phyloP scores from a whole-genome alignment of 2,113 vertebrate genomes.

The Toxostoma redivivum region DNA sequence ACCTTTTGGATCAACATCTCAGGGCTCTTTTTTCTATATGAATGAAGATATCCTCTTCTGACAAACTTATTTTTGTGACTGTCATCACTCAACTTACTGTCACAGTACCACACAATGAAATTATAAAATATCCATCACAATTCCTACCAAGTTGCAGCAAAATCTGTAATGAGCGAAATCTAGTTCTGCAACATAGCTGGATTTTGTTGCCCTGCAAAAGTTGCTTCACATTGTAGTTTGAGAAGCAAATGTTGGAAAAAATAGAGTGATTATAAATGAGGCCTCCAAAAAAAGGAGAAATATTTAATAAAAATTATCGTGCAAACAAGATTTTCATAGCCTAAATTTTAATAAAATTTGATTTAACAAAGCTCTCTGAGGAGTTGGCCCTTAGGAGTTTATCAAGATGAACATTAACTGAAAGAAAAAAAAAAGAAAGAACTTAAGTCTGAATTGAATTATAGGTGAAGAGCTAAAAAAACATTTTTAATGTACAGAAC shows the following conservation, averaged over 20 bases:
- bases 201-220: background rate
- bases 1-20: background rate
- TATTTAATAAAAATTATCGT: slow-evolving; percentile 72
- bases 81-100: background rate
- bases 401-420: slow-evolving; percentile 58
- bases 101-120: background rate
- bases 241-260: background rate
- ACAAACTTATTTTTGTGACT: background rate
- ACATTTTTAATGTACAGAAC: background rate
- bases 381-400: slow-evolving; percentile 57
- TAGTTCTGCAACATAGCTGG: background rate
- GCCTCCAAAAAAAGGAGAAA: slow-evolving; percentile 61
- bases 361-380: slow-evolving; percentile 60
- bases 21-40: background rate
- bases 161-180: background rate
- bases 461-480: background rate
- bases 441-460: slow-evolving; percentile 61
- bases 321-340: slow-evolving; percentile 67
- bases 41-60: background rate
- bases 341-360: slow-evolving; percentile 71
- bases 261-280: slow-evolving; percentile 20
- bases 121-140: background rate
- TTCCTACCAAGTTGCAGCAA: background rate
- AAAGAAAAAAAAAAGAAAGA: background rate
- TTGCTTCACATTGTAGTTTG: background rate